phyloP scores from a whole-genome alignment of 1,140 invertebrate genomes.

The Luehdorfia chinensis region DNA sequence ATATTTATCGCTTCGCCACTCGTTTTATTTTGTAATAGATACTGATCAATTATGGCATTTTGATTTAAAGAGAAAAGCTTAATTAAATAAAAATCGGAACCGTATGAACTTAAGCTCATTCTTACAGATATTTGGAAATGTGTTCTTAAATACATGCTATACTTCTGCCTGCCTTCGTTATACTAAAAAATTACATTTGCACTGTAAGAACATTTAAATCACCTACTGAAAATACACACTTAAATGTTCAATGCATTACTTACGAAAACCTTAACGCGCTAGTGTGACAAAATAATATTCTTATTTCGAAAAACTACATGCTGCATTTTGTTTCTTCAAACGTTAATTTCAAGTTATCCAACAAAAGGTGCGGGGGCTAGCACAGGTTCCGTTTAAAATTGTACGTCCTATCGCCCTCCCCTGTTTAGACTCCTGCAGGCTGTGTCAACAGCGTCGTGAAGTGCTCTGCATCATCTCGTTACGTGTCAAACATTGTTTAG shows the following conservation, averaged over 20 bases:
- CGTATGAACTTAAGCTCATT: too few species aligned
- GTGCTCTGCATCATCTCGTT: conserved; percentile 55
- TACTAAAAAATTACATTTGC: too few species aligned
- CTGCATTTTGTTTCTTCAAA: conserved; percentile 15
- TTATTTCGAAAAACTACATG: not conserved
- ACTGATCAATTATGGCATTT: too few species aligned
- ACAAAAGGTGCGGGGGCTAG: conserved; percentile 31
- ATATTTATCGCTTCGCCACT: too few species aligned
- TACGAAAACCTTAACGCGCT: not conserved
- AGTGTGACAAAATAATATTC: not conserved
- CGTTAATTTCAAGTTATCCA: conserved; percentile 37
- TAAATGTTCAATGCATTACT: conserved; percentile 2
- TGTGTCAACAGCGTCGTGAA: conserved; percentile 52
- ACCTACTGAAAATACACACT: not conserved
- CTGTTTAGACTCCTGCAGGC: conserved; percentile 41
- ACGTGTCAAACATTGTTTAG: conserved; percentile 63
- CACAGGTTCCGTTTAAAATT: conserved; percentile 59
- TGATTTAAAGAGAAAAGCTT: too few species aligned
- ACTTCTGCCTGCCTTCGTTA: too few species aligned
- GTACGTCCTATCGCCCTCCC: conserved; percentile 46
- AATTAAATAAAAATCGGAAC: too few species aligned
- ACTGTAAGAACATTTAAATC: too few species aligned
- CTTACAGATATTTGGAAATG: too few species aligned
- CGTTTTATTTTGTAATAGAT: too few species aligned
- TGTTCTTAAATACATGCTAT: too few species aligned